Evolutionary conservation across 2,797 vertebrate genomes (phyloP).

Genomic region (Spheniscus humboldti): DNA sequence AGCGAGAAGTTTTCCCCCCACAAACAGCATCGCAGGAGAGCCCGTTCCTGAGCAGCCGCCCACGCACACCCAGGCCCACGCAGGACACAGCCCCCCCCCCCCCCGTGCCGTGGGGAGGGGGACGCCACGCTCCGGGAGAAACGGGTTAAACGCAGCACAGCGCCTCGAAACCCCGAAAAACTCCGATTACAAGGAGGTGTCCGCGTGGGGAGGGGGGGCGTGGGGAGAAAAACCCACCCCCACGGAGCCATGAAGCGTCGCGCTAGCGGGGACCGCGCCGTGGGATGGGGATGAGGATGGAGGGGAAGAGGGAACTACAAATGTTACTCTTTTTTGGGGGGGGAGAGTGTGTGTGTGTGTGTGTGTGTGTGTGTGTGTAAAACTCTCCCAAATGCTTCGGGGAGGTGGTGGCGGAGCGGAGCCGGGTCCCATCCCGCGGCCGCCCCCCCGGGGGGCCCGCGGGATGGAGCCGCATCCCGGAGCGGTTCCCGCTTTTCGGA

Average conservation of each 20-base stretch:
- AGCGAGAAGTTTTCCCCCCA: slow-evolving; percentile 53
- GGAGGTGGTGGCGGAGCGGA: neutral
- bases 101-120: neutral
- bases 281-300: neutral
- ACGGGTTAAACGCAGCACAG: neutral
- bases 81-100: neutral
- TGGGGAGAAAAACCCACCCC: neutral
- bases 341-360: too few relatives aligned
- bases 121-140: neutral
- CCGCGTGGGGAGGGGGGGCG: neutral
- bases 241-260: neutral
- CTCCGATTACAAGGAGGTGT: neutral
- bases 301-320: neutral
- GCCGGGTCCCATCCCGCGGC: neutral
- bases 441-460: neutral
- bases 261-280: neutral
- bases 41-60: neutral
- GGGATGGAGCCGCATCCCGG: neutral
- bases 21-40: neutral
- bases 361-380: neutral
- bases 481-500: neutral
- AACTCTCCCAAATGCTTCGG: neutral
- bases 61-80: neutral
- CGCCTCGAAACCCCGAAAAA: neutral
- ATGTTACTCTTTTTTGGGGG: neutral